Percentiles rank a stretch among this genome's conserved stretches.
phyloP scores from a whole-genome alignment of 1,140 invertebrate species.

The Drosophila nasuta region DNA sequence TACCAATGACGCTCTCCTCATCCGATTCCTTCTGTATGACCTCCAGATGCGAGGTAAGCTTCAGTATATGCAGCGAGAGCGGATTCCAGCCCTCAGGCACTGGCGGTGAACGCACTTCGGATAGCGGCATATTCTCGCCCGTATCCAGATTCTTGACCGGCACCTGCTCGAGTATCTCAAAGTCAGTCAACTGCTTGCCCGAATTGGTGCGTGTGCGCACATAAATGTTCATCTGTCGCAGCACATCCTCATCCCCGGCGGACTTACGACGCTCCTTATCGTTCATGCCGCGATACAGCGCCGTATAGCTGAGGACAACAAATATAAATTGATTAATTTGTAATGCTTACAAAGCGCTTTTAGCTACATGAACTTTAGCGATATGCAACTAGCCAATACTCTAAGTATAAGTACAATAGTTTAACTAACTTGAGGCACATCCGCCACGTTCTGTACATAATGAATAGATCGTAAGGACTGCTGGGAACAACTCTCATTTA shows the following conservation, averaged over 20 bases:
- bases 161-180: constrained; percentile 96
- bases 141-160: constrained; percentile 97
- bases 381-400: constrained; percentile 39
- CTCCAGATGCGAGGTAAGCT: constrained; percentile 86
- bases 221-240: constrained; percentile 90
- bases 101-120: constrained; percentile 82
- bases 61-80: constrained; percentile 97
- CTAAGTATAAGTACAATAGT: not conserved
- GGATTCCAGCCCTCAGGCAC: constrained; percentile 87
- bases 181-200: constrained; percentile 92
- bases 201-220: constrained; percentile 93
- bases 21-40: constrained; percentile 88
- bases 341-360: not conserved
- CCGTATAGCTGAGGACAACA: constrained; percentile 66
- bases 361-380: constrained; percentile 42
- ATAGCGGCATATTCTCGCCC: constrained; percentile 86
- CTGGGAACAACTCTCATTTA: constrained; percentile 46
- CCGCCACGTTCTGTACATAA: constrained; percentile 64
- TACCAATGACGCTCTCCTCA: constrained; percentile 93
- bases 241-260: constrained; percentile 90
- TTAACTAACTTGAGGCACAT: constrained; percentile 65
- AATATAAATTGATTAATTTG: not conserved
- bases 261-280: constrained; percentile 89
- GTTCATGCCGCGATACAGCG: constrained; percentile 69
- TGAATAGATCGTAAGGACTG: constrained; percentile 57